Conservation (phyloP, 2,797 vertebrate species). For the Onychomys leucogaster region DNA sequence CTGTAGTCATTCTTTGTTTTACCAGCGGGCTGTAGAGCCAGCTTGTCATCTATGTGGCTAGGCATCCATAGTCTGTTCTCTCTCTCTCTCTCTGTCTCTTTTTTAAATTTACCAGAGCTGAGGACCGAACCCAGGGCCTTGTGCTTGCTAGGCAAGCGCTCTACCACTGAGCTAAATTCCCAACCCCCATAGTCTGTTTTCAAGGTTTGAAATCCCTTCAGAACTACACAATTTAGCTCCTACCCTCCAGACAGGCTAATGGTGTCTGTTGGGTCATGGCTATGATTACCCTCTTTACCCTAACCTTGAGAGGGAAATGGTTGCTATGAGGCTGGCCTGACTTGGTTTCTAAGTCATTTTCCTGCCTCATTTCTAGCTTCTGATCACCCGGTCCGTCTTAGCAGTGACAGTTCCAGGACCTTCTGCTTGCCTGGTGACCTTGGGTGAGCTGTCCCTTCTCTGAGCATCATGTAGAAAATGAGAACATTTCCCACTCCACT, state of each 20-base stretch:
- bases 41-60: background rate
- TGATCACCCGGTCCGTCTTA: background rate
- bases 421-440: background rate
- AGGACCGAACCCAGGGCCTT: too few relatives aligned
- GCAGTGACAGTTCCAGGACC: background rate
- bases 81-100: too few relatives aligned
- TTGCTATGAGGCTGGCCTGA: background rate
- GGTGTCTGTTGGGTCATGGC: background rate
- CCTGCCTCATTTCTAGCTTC: background rate
- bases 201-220: background rate
- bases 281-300: background rate
- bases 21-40: background rate
- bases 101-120: too few relatives aligned
- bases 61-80: background rate
- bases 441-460: conserved; percentile 12
- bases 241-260: background rate
- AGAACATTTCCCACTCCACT: background rate
- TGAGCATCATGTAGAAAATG: background rate
- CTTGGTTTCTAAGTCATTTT: background rate
- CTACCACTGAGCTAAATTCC: too few relatives aligned
- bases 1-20: background rate
- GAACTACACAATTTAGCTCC: background rate
- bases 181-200: background rate
- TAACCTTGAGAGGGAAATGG: background rate
- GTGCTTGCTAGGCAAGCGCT: too few relatives aligned